Percentiles rank a stretch among this genome's conserved stretches.
Evolutionary conservation across 2,797 vertebrate species (phyloP).

Genomic region (Cuniculus paca): DNA sequence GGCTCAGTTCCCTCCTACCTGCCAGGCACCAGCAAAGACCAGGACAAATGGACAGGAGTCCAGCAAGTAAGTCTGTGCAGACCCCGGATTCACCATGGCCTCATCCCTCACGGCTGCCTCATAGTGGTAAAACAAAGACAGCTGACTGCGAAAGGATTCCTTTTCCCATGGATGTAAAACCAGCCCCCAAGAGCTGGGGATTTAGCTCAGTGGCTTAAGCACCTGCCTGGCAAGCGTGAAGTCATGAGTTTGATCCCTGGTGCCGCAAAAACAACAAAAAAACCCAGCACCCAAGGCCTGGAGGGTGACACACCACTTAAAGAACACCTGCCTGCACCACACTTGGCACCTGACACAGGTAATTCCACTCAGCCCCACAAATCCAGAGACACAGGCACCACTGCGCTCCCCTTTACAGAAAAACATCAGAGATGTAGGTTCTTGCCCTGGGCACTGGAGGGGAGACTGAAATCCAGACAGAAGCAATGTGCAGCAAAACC

Average conservation of each 20-base stretch:
- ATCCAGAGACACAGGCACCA: not conserved
- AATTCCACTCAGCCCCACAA: not conserved
- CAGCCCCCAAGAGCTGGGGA: not conserved
- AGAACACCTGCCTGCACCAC: not conserved
- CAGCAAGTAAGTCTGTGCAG: rapidly evolving
- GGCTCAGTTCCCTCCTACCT: not conserved
- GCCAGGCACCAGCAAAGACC: not conserved
- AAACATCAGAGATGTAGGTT: not conserved
- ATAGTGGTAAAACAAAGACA: not conserved
- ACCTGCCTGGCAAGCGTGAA: too few species aligned
- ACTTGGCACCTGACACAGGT: too few species aligned
- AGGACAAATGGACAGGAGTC: not conserved
- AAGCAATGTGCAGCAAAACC: not conserved
- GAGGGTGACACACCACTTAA: not conserved
- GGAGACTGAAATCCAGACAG: not conserved
- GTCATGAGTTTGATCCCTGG: too few species aligned
- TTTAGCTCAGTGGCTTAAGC: too few species aligned
- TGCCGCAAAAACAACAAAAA: too few species aligned
- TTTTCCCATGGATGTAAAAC: not conserved
- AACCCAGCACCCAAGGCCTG: not conserved
- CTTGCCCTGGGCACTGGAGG: not conserved
- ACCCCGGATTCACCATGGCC: not conserved
- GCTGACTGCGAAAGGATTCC: rapidly evolving
- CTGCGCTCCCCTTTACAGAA: not conserved
- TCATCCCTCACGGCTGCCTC: not conserved